phyloP scores from a whole-genome alignment of 2,888 invertebrate genomes.

The Epistrophella euchroma region DNA sequence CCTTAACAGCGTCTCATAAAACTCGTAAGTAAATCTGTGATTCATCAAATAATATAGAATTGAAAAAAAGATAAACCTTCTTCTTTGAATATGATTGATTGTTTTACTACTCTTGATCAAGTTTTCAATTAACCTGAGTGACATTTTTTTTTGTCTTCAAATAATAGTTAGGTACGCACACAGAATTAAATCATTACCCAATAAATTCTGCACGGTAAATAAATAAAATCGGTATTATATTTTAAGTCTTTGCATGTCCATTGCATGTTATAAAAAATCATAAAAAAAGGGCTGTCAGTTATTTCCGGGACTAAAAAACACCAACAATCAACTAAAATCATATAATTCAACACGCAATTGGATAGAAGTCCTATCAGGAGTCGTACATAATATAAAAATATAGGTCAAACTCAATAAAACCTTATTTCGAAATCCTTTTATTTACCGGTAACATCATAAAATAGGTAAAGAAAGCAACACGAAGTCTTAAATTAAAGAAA shows the following conservation, averaged over 20 bases:
- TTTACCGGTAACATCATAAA: background rate
- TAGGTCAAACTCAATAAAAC: constrained; percentile 20
- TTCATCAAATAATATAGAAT: background rate
- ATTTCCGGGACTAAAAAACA: constrained; percentile 17
- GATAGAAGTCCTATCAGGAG: background rate
- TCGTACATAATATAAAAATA: background rate
- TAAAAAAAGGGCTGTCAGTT: background rate
- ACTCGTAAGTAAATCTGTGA: too few relatives aligned
- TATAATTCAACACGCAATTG: constrained; percentile 12
- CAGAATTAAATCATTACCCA: constrained; percentile 18
- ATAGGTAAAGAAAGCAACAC: background rate
- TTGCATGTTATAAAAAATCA: background rate
- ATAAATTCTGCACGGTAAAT: constrained; percentile 4
- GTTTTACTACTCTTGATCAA: background rate
- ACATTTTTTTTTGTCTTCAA: background rate
- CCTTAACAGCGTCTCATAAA: too few relatives aligned
- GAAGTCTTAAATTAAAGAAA: background rate
- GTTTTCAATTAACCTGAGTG: background rate
- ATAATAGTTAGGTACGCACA: background rate
- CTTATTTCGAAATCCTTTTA: background rate
- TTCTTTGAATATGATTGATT: background rate
- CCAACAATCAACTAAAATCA: background rate
- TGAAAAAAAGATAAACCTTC: background rate
- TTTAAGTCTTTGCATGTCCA: background rate
- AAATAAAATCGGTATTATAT: constrained; percentile 8